Evolutionary conservation across 53 echinoderm and acorn worm species (phyloP), one percentile per base, ranked within the genome.

Genomic region (Astropecten irregularis): DNA sequence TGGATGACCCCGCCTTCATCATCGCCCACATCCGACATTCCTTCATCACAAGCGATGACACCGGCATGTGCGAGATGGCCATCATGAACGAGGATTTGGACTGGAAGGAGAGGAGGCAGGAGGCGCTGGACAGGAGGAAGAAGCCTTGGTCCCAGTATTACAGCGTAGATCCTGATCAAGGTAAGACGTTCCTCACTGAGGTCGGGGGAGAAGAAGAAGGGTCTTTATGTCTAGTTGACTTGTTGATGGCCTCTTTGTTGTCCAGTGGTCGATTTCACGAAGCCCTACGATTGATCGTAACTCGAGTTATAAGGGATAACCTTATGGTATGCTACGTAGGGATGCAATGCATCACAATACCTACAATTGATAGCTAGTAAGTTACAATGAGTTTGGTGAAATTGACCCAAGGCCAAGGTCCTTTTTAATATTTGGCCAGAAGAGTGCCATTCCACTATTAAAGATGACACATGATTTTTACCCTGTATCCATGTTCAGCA

Each of bases 41-140:
- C 23, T 97, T 93, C 90, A 93, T 97, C 89, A 97, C 97, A 4
- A 97, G 97, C 51, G 97, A 97, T 44, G 97, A 97, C 86, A 97
- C 92, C 1, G 97, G 97, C 5, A 97, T 97, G 94, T 93, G 97
- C 62, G 97, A 97, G 88, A 97, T 97, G 92, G 97, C 94, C 25
- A 94, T 97, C 77, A 91, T 97, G 94, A 97, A 97, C 67, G 94
- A 97, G 83, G 97, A 97, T 39, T 35, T 93, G 36, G 92, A 97
- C 69, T 94, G 94, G 92, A 92, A 89, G 31, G 81, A 88, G 76
- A 82, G 86, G 60, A 89, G 85, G 63, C 83, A 87, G 22, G 97
- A 93, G 55, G 81, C 88, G 48, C 81, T 93, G 21, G 85, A 88
- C 29, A 88, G 89, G 84, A 71, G 91, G 57, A 88, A 91, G 54